Percentiles rank a stretch among this genome's conserved stretches.
These are phyloP conservation scores for Pogonomyrmex barbatus DNA, from an alignment of 1,140 invertebrate species.

Conservation along the genomic window DNA sequence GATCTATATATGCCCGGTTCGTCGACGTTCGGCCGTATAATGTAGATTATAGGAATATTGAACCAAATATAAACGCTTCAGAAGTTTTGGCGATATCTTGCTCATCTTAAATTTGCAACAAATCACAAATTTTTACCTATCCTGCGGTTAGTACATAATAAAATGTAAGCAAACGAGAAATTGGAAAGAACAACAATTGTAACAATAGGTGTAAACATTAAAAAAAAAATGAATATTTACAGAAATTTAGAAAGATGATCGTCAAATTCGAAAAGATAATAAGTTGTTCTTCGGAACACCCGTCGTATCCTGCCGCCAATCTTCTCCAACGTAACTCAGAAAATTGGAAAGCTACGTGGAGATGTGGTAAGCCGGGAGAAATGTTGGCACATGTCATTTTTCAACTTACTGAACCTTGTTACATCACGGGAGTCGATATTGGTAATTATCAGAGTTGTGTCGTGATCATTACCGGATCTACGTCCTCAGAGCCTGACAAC, in stretches of 20 bases:
- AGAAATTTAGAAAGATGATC: constrained; percentile 77
- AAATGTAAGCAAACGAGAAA: not conserved
- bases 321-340: constrained; percentile 77
- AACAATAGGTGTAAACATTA: not conserved
- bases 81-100: constrained; percentile 24
- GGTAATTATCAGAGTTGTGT: constrained; percentile 83
- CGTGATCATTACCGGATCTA: constrained; percentile 81
- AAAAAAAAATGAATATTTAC: not conserved
- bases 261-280: constrained; percentile 82
- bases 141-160: not conserved
- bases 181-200: too few relatives aligned
- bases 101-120: not conserved
- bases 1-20: too few relatives aligned
- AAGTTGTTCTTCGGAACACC: constrained; percentile 83
- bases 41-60: not conserved
- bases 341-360: constrained; percentile 77
- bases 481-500: constrained; percentile 79
- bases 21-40: too few relatives aligned
- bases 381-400: constrained; percentile 81
- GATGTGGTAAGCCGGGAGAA: constrained; percentile 83
- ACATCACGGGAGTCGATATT: constrained; percentile 83
- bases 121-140: not conserved
- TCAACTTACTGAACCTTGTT: constrained; percentile 78
- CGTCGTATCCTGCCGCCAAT: constrained; percentile 80
- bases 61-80: not conserved